Percentiles rank a stretch among this genome's conserved stretches.
Conservation (phyloP, 2,113 vertebrate genomes). For the Hemicordylus capensis region DNA sequence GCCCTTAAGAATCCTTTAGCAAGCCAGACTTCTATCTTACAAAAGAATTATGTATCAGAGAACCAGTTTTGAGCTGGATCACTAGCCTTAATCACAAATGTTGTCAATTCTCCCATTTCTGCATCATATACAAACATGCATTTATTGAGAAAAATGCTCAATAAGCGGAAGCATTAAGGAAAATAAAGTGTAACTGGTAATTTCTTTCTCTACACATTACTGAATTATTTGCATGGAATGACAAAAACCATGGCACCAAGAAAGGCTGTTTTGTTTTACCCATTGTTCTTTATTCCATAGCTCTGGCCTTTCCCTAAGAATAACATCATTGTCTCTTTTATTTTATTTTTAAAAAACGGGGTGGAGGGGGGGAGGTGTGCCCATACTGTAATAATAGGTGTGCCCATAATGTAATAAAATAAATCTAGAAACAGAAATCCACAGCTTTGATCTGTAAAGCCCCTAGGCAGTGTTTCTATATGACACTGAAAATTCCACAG, state of each 20-base stretch:
- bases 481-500: neutral
- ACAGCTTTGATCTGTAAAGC: neutral
- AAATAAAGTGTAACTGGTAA: neutral
- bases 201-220: neutral
- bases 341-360: no score
- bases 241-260: neutral
- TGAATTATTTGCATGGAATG: neutral
- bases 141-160: neutral
- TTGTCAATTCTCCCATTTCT: neutral
- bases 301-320: neutral
- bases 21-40: no score
- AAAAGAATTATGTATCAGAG: no score
- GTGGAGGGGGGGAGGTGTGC: no score
- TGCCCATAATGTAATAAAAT: no score
- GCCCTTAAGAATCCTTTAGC: no score
- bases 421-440: neutral
- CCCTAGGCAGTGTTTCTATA: neutral
- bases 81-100: neutral
- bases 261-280: neutral
- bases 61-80: no score
- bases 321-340: neutral
- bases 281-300: neutral
- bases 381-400: no score
- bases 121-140: neutral
- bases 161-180: neutral